Evolutionary conservation across 1,140 invertebrate species (phyloP), one percentile per base, ranked within the genome.

Genomic region (Neodiprion fabricii): DNA sequence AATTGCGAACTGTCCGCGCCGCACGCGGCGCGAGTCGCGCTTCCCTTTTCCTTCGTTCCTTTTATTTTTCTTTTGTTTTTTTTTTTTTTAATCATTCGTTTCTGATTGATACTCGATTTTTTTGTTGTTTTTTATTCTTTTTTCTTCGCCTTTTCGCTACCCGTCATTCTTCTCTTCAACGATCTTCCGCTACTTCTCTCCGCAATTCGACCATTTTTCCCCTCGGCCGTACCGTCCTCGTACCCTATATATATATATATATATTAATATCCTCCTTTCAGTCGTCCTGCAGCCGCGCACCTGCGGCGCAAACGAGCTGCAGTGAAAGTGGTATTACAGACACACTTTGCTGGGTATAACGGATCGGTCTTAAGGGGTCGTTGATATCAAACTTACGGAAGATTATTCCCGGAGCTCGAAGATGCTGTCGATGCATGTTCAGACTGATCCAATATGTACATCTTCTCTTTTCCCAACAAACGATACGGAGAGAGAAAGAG

Each of bases 1-100:
- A 66, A 67, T 67, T 61, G 53, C 53, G 9, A 61, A 61, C 53
- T 61, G 53, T 61, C 53, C n/a, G 53, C 53, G 53, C 53, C 53
- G 53, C 61, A 48, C 71, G 74, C 48, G 71, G 72, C 76, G 77
- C 78, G 79, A 80, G 80, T 72, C 77, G 75, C 74, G 75, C 78
- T 66, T 73, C 78, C 75, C 75, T 76, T 14, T 78, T 75, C 78
- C 81, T 79, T 79, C 79, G 81, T 79, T 82, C 79, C 72, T 78
- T 47, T 48, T 28, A n/a, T 9, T 74, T 72, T 48, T 48, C 47
- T 73, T 17, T 48, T 70, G 1, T 9, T 40, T 40, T 40, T 40
- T 40, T 40, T 40, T 40, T 40, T 40, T 40, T 28, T 28, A 17
- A 21, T 21, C 17, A 9, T 71, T 71, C 53, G 9, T 71, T 50